Percentiles rank a stretch among this genome's conserved stretches.
Conservation (phyloP, 2,797 vertebrate species). For the Choloepus didactylus region DNA sequence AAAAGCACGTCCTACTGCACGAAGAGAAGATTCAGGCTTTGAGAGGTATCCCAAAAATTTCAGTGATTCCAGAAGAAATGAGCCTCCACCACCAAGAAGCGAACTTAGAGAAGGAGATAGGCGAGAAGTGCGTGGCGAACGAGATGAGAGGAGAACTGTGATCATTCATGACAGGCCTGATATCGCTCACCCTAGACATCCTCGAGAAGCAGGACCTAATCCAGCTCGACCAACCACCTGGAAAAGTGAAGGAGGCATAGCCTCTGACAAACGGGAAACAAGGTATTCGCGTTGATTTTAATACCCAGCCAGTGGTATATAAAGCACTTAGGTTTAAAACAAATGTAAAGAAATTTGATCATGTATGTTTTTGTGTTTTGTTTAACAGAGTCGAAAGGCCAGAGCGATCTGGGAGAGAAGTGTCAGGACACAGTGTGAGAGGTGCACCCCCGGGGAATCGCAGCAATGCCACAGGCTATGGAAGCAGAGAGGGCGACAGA, state of each 20-base stretch:
- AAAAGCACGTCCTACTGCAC: constrained; percentile 92
- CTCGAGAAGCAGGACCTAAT: constrained; percentile 91
- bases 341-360: not conserved
- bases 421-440: constrained; percentile 91
- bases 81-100: constrained; percentile 90
- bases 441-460: constrained; percentile 91
- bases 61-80: constrained; percentile 92
- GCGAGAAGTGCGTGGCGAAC: constrained; percentile 94
- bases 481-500: constrained; percentile 92
- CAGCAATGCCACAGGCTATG: constrained; percentile 91
- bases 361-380: not conserved
- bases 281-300: constrained; percentile 88
- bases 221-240: constrained; percentile 89
- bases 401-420: constrained; percentile 95
- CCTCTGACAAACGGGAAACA: constrained; percentile 93
- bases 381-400: constrained; percentile 89
- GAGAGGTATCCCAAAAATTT: constrained; percentile 96
- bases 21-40: constrained; percentile 93
- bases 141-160: constrained; percentile 92
- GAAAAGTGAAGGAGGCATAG: constrained; percentile 93
- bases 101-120: constrained; percentile 95
- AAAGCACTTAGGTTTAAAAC: not conserved
- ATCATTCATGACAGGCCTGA: constrained; percentile 93
- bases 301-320: not conserved
- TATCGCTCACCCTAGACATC: constrained; percentile 92